phyloP scores from a whole-genome alignment of 2,113 vertebrate species.

The Gobius niger region DNA sequence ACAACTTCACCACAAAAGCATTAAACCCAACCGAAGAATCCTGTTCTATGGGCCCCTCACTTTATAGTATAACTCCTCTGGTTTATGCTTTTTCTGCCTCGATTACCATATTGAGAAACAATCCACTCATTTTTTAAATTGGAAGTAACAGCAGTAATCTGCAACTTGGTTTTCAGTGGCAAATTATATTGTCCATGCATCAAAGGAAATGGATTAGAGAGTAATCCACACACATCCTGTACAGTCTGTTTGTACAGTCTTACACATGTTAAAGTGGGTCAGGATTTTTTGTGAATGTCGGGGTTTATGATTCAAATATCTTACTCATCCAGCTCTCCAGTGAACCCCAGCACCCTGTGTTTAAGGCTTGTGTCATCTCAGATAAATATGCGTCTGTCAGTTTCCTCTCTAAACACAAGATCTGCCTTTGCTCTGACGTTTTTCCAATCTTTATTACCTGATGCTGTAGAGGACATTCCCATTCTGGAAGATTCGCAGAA shows the following conservation, averaged over 20 bases:
- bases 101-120: too few species aligned
- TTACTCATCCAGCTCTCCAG: background rate
- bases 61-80: too few species aligned
- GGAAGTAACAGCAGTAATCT: too few species aligned
- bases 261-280: background rate
- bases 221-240: background rate
- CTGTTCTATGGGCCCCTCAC: too few species aligned
- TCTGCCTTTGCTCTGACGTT: background rate
- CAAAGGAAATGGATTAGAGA: background rate
- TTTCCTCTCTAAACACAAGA: background rate
- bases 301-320: conserved; percentile 1
- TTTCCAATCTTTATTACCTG: conserved; percentile 72
- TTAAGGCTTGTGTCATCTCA: conserved; percentile 1
- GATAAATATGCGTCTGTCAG: background rate
- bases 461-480: conserved; percentile 96
- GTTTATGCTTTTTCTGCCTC: too few species aligned
- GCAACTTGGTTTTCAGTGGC: background rate
- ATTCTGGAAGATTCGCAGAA: conserved; percentile 93
- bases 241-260: background rate
- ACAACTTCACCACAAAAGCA: too few species aligned
- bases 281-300: background rate
- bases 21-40: too few species aligned
- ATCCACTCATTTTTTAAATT: too few species aligned
- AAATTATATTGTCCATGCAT: background rate
- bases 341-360: conserved; percentile 1